Base-by-base conservation (phyloP, 2,888 invertebrate species). In the Pterostichus madidus region DNA sequence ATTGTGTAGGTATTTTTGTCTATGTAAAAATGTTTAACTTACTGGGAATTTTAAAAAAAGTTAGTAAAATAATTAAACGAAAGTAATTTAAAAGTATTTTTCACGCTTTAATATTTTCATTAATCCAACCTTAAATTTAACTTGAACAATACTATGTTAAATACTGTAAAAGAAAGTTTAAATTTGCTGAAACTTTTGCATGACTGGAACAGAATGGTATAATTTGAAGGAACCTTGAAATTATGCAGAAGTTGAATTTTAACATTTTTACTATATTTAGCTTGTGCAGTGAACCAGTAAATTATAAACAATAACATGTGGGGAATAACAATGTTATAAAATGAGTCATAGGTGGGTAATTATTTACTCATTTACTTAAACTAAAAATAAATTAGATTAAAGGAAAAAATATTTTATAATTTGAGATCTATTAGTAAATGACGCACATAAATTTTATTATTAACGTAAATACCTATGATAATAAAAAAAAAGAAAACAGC, bases 61-160 rank as follows among this genome's bases (percentile, higher is more conserved):
- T 35, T 64, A 32, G 35, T 35, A 64, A 32, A 64, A 64, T 31
- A 64, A n/a, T 64, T 64, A 64, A 64, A 64, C 35, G 32, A 32
- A 35, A 64, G 31, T 13, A 35, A 61, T 64, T 64, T 35, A 24
- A 64, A 35, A 32, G 35, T 35, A 64, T 10, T 64, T 32, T 64
- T 64, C 64, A 35, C 35, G 35, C 64, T 64, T 64, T 64, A 64
- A 64, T 64, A 35, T 64, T 64, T 13, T 35, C 35, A 35, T 64
- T 64, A 64, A 35, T 71, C 44, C 44, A 71, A 39, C 8, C 44
- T 71, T 71, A 15, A 71, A 71, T 71, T 71, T 39, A 71, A 44
- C 39, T 44, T 71, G 68, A 71, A 71, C 68, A 71, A 71, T 71
- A 44, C 68, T 11, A n/a, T n/a, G n/a, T n/a, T n/a, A 71, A 56